These are phyloP conservation scores for Iguana delicatissima DNA, from an alignment of 2,797 vertebrate genomes.

Conservation along the genomic window DNA sequence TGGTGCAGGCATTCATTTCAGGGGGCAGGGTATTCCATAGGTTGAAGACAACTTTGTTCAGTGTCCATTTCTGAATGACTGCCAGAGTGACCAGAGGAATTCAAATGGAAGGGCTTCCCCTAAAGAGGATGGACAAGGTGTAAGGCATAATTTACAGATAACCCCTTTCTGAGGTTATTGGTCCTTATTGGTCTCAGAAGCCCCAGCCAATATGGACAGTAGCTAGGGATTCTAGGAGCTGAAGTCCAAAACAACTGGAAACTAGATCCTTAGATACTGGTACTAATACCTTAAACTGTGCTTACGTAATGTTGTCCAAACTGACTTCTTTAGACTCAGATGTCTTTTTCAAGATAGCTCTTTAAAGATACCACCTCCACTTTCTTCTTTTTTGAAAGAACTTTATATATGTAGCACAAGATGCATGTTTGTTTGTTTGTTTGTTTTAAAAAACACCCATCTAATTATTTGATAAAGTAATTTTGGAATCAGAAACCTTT, in stretches of 20 bases:
- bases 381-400: not conserved
- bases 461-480: slow-evolving; percentile 13
- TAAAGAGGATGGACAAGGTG: not conserved
- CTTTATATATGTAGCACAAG: not conserved
- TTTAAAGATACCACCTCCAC: not conserved
- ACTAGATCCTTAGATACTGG: no score
- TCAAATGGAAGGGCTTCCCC: not conserved
- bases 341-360: not conserved
- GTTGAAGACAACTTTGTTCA: not conserved
- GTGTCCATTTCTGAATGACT: not conserved
- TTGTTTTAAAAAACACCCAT: not conserved
- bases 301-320: not conserved
- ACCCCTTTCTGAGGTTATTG: no score
- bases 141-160: not conserved
- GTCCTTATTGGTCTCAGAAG: no score
- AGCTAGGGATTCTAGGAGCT: no score
- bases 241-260: no score
- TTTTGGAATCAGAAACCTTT: slow-evolving; percentile 13
- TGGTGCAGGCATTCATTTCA: not conserved
- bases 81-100: not conserved
- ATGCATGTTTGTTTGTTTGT: not conserved
- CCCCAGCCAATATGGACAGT: no score
- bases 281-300: not conserved
- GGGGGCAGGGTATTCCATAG: not conserved
- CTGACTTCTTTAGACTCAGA: not conserved